Conservation (phyloP, 2,888 invertebrate species). For the Bhutanitis thaidina region DNA sequence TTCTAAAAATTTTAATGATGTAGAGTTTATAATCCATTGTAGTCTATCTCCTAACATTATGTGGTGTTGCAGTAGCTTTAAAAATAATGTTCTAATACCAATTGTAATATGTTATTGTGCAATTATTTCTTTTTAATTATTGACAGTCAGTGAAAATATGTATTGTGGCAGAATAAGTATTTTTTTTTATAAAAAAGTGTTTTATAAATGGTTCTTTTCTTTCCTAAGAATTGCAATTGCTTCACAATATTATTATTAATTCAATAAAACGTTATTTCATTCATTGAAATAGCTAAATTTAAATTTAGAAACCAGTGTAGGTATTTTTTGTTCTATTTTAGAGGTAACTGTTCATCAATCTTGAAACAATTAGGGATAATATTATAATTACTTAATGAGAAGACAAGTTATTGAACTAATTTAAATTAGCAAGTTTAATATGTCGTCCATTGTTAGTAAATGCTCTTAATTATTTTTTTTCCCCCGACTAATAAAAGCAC, state of each 20-base stretch:
- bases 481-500: too few relatives aligned
- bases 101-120: slow-evolving; percentile 3
- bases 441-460: too few relatives aligned
- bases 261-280: not conserved
- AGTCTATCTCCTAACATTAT: not conserved
- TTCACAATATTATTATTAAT: not conserved
- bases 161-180: not conserved
- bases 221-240: not conserved
- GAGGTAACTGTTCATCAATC: too few relatives aligned
- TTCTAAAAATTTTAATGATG: not conserved
- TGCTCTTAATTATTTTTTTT: too few relatives aligned
- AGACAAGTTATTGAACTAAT: too few relatives aligned
- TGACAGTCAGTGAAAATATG: not conserved
- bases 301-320: not conserved
- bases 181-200: not conserved
- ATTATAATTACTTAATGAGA: too few relatives aligned
- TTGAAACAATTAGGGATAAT: too few relatives aligned
- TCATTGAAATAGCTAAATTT: not conserved
- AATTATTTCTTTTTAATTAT: not conserved
- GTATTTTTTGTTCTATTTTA: not conserved
- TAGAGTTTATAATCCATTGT: slow-evolving; percentile 4
- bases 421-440: too few relatives aligned
- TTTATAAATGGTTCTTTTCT: not conserved
- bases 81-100: not conserved
- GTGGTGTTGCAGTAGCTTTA: slow-evolving; percentile 7